Evolutionary conservation across 2,113 vertebrate species (phyloP).

Genomic region (Gallinago media): DNA sequence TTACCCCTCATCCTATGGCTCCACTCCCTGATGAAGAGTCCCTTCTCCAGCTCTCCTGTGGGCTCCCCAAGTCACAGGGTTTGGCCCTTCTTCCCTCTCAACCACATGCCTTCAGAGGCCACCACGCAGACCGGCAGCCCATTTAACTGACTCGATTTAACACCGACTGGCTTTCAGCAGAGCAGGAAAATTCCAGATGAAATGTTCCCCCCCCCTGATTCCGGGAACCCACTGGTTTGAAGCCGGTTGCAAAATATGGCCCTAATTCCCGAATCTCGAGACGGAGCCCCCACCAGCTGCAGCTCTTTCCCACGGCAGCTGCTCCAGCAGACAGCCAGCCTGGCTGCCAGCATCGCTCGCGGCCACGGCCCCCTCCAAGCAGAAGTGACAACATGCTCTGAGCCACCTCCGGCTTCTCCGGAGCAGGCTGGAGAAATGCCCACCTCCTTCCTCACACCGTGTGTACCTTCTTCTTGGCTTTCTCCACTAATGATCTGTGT

Average conservation of each 20-base stretch:
- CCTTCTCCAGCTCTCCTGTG: too few relatives aligned
- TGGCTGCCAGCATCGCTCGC: neutral
- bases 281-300: neutral
- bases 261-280: neutral
- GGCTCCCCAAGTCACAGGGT: accelerated
- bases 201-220: accelerated
- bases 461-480: neutral
- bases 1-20: too few relatives aligned
- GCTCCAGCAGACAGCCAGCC: neutral
- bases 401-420: neutral
- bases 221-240: neutral
- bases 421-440: neutral
- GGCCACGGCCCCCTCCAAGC: neutral
- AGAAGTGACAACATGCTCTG: neutral
- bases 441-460: neutral
- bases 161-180: neutral
- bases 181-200: accelerated
- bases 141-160: too few relatives aligned
- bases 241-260: neutral
- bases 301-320: neutral
- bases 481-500: neutral
- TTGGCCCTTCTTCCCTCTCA: neutral
- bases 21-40: too few relatives aligned
- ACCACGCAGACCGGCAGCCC: accelerated
- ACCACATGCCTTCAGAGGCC: accelerated